A percentile compares a stretch with the other conserved stretches of the same genome.
Evolutionary conservation across 2,113 vertebrate species (phyloP).

Genomic region (Pachycephala philippinensis): DNA sequence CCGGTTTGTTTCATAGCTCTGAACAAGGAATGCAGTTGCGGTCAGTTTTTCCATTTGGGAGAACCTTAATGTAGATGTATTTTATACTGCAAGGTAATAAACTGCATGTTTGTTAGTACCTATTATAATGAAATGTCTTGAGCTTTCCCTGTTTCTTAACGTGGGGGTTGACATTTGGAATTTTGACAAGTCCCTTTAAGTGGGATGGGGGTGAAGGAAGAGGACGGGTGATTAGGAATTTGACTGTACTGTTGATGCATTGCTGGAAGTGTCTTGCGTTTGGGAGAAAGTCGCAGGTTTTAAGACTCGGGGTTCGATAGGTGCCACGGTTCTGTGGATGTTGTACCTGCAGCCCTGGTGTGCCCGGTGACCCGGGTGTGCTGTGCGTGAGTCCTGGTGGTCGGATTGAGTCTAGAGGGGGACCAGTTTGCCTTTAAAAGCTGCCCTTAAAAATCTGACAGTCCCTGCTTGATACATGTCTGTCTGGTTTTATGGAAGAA

Average conservation of each 20-base stretch:
- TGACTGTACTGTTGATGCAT: conserved; percentile 28
- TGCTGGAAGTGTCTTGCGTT: conserved; percentile 30
- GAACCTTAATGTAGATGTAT: conserved; percentile 70
- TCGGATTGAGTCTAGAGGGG: neutral
- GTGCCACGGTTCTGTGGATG: conserved; percentile 5
- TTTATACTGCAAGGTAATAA: conserved; percentile 70
- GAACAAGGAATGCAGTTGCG: conserved; percentile 56
- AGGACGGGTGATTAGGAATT: conserved; percentile 27
- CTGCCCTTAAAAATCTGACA: neutral
- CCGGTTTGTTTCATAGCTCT: neutral
- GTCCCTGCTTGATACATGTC: neutral
- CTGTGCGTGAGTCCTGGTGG: neutral
- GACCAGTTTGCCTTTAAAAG: neutral
- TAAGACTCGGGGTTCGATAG: neutral
- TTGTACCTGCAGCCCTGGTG: neutral
- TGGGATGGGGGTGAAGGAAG: conserved; percentile 4
- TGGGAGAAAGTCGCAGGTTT: conserved; percentile 4
- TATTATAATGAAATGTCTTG: conserved; percentile 65
- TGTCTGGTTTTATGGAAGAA: neutral
- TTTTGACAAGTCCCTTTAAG: conserved; percentile 56
- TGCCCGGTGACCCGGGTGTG: neutral
- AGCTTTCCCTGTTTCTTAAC: conserved; percentile 40
- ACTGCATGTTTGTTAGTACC: conserved; percentile 74
- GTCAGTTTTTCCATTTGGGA: conserved; percentile 55
- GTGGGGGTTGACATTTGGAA: conserved; percentile 41